phyloP scores from a whole-genome alignment of 2,888 invertebrate genomes.

The Calephelis perditalis region DNA sequence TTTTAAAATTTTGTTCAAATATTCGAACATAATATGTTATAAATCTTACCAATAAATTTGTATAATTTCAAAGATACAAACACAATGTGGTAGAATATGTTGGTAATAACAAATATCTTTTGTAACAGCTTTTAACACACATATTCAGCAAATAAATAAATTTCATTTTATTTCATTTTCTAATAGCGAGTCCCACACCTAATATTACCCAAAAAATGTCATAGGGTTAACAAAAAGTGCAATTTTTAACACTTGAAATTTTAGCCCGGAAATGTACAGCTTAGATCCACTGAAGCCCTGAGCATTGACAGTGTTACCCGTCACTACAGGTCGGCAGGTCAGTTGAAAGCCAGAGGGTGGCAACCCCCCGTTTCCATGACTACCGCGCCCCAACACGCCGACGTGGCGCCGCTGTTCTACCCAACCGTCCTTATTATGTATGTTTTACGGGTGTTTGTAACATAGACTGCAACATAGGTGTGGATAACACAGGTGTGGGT shows the following conservation, averaged over 20 bases:
- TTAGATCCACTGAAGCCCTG: constrained; percentile 30
- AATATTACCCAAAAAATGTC: background rate
- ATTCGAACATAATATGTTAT: no score
- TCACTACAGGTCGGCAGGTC: constrained; percentile 64
- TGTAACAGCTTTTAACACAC: no score
- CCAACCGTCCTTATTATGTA: constrained; percentile 49
- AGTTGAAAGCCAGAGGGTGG: constrained; percentile 53
- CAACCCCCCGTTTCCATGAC: constrained; percentile 50
- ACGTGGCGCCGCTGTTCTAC: constrained; percentile 59
- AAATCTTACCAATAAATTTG: no score
- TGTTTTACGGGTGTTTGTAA: constrained; percentile 47
- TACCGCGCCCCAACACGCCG: constrained; percentile 73
- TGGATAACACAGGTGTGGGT: constrained; percentile 45
- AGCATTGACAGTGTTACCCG: constrained; percentile 59
- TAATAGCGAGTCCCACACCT: no score
- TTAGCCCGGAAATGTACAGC: constrained; percentile 25
- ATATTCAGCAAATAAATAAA: no score
- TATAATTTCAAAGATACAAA: no score
- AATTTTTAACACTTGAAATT: constrained; percentile 16
- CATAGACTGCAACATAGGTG: constrained; percentile 27
- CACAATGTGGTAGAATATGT: no score
- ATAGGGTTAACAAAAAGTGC: constrained; percentile 2
- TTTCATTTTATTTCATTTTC: no score
- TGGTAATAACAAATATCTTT: no score
- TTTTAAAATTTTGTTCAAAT: no score